A percentile compares a stretch with the other conserved stretches of the same genome.
Evolutionary conservation across 2,797 vertebrate species (phyloP).

Genomic region (Clangula hyemalis): DNA sequence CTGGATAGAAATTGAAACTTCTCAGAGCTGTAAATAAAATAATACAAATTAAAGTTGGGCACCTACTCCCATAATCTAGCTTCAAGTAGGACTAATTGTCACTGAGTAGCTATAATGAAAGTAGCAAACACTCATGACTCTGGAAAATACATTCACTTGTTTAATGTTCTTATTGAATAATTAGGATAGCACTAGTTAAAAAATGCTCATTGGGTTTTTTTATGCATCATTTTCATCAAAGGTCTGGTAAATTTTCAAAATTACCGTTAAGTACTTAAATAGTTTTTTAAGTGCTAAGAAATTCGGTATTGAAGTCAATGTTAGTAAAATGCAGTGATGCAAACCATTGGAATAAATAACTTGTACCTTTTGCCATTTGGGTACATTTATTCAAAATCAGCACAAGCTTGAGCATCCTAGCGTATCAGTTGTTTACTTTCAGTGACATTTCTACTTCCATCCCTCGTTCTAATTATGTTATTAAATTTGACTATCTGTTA

Average conservation of each 20-base stretch:
- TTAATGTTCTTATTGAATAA: not conserved
- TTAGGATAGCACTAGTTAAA: not conserved
- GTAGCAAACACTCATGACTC: not conserved
- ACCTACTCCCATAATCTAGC: not conserved
- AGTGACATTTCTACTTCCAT: not conserved
- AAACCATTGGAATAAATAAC: not conserved
- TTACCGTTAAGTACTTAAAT: not conserved
- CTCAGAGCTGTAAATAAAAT: not conserved
- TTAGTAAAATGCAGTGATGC: not conserved
- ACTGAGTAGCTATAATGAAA: not conserved
- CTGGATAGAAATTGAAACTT: not conserved
- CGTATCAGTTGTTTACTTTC: not conserved
- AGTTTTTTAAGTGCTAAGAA: not conserved
- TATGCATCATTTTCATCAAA: not conserved
- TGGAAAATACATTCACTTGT: not conserved
- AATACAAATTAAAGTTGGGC: not conserved
- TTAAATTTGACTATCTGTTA: not conserved
- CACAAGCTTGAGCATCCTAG: not conserved
- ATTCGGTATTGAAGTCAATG: not conserved
- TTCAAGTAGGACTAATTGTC: not conserved
- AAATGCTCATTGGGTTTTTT: not conserved
- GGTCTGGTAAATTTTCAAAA: not conserved
- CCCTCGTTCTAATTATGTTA: not conserved
- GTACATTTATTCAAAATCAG: not conserved
- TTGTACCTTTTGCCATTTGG: not conserved